Evolutionary conservation across 30 jellyfish, hydroid and myxozoan species (phyloP), one percentile per base, ranked within the genome.

Genomic region (Calvadosia cruxmelitensis): DNA sequence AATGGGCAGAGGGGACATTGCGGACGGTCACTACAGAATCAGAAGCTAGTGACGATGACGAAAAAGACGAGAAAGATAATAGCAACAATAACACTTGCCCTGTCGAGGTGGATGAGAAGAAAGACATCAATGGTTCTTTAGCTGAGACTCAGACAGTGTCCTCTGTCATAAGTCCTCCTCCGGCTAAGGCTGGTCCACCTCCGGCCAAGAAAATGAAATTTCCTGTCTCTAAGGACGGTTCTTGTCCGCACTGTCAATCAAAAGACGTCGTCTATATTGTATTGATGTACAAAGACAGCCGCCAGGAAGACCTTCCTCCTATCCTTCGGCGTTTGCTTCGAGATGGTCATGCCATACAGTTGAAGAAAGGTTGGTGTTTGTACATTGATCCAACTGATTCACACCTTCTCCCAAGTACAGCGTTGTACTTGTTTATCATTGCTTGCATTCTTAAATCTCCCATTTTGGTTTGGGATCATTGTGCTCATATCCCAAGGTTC

Each of bases 201-300:
- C 20, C 26, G 26, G 62, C 5, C 29, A 50, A 36, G 23, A 66
- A 34, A 27, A 27, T 53, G 3, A 63, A 70, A 53, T 87, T 81
- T 71, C 97, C 97, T 24, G 88, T 87, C 25, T 87, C 97, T 12
- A 64, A 66, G 35, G 90, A 80, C 51, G 97, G 97, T 25, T 3
- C 75, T 0, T 87, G 97, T 50, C 97, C 97, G 0, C 76, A 87
- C 68, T 87, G 97, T 65, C 53, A 77, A 49, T 79, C 97, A 1
- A 34, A 68, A 3, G 89, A 87, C 32, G 97, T 87, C 28, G 89
- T 87, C n/a, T 87, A 87, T 70, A 80, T 87, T 52, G 61, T 87
- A 24, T 52, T 87, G 25, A 27, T 33, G 25, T 27, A 33, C n/a
- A 81, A 68, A 33, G 78, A 68, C 30, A 83, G 79, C 3, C 53